Percentiles rank a stretch among this genome's conserved stretches.
phyloP scores from a whole-genome alignment of 2,113 vertebrate species.

The Corydoras maculifer region DNA sequence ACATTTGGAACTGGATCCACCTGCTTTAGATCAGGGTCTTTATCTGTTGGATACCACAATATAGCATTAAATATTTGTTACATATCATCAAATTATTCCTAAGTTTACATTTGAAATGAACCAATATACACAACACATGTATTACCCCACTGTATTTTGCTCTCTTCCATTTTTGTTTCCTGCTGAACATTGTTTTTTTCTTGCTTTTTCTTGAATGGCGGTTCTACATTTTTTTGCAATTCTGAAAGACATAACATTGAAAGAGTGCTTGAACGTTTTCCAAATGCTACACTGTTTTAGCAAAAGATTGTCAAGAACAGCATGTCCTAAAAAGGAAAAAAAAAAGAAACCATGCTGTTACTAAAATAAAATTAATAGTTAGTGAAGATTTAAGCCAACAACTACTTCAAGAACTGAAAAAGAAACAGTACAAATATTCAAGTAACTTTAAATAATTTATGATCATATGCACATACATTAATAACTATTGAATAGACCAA shows the following conservation, averaged over 20 bases:
- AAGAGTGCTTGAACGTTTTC: slow-evolving; percentile 35
- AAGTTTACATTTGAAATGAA: too few species aligned
- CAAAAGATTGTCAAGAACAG: not conserved
- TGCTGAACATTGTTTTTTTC: slow-evolving; percentile 55
- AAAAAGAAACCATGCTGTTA: too few species aligned
- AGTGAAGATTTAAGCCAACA: not conserved
- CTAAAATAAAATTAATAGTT: not conserved
- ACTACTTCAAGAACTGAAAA: too few species aligned
- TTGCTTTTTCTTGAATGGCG: slow-evolving; percentile 44
- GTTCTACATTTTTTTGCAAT: slow-evolving; percentile 40
- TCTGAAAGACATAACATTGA: slow-evolving; percentile 43
- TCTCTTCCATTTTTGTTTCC: slow-evolving; percentile 30
- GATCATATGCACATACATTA: too few species aligned
- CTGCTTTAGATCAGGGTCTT: slow-evolving; percentile 18
- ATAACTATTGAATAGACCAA: too few species aligned
- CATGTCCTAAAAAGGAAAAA: not conserved
- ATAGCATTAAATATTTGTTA: not conserved
- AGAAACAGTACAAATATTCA: too few species aligned
- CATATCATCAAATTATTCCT: not conserved
- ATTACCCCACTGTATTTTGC: not conserved
- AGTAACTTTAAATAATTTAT: too few species aligned
- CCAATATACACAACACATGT: not conserved
- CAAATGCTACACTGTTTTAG: not conserved
- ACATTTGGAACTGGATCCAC: slow-evolving; percentile 2
- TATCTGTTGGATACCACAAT: not conserved